Percentiles rank a stretch among this genome's conserved stretches.
phyloP scores from a whole-genome alignment of 2,797 vertebrate genomes.

The Pangasius larnaudii region DNA sequence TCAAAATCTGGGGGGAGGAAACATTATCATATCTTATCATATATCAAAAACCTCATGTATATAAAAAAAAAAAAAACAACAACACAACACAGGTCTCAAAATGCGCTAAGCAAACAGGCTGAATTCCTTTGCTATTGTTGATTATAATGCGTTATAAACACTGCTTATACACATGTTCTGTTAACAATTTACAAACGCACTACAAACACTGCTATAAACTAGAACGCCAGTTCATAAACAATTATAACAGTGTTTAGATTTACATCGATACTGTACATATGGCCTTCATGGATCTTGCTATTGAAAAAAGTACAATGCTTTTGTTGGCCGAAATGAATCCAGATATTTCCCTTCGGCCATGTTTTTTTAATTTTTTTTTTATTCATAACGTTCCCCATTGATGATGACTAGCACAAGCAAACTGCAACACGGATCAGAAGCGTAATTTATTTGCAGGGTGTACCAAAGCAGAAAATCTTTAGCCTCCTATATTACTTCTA shows the following conservation, averaged over 20 bases:
- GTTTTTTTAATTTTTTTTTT: not conserved
- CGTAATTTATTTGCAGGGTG: not conserved
- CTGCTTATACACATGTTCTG: not conserved
- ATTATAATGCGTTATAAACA: not conserved
- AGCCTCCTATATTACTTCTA: conserved; percentile 9
- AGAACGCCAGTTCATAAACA: not conserved
- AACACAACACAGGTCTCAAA: not conserved
- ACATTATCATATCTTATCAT: too few relatives aligned
- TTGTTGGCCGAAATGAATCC: not conserved
- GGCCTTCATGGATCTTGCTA: too few relatives aligned
- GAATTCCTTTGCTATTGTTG: not conserved
- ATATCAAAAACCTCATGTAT: not conserved
- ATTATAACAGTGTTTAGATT: not conserved
- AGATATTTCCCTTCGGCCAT: not conserved
- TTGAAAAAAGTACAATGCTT: not conserved
- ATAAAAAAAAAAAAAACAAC: not conserved
- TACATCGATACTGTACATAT: not conserved
- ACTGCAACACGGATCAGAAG: not conserved
- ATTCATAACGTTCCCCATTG: not conserved
- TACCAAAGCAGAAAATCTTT: conserved; percentile 25
- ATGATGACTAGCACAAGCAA: conserved; percentile 1
- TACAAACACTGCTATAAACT: not conserved
- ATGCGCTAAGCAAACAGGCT: not conserved
- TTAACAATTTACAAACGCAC: not conserved
- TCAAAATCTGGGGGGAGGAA: too few relatives aligned